Evolutionary conservation across 2,797 vertebrate species (phyloP), one percentile per base, ranked within the genome.

Genomic region (Heterohyrax brucei): DNA sequence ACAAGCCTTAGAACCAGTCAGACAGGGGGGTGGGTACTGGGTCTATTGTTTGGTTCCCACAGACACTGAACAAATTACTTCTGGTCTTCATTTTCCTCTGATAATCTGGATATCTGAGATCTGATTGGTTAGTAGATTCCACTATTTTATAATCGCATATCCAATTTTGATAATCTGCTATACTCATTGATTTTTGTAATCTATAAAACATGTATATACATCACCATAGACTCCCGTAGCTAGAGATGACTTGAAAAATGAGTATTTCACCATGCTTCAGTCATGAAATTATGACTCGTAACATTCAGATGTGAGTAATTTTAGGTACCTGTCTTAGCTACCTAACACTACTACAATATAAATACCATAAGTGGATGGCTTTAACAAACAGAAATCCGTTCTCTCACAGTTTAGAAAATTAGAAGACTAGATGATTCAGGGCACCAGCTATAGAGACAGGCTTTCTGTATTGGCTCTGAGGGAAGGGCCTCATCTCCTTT

Each of bases 171-270:
- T 72, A 85, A 26, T 81, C 77, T 91, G 59, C 93, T 59, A 91
- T 73, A 95, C 30, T 87, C 93, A 93, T 46, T 97, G 87, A 85
- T 92, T 95, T 96, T 90, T 9, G 10, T 59, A 91, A 64, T 94
- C 95, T 95, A 73, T 75, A 94, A 85, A 86, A 48, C 76, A 94
- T 68, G 62, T 91, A 70, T 77, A 81, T 77, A 94, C 16, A 90
- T 91, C 82, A 93, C 73, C 68, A 77, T 19, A 88, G 81, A 87
- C 33, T 93, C 85, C 77, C 46, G 53, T 64, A 93, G 83, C 91
- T 92, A 91, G 39, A 93, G 86, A 94, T 70, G 62, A 92, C 87
- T 95, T 96, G 92, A 91, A 96, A 96, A 96, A 91, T 82, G 73
- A 95, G 46, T 95, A 85, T 93, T 85, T 97, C 75, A 28, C 77